Evolutionary conservation across 2,113 vertebrate species (phyloP).

Genomic region (Spilogale gracilis): DNA sequence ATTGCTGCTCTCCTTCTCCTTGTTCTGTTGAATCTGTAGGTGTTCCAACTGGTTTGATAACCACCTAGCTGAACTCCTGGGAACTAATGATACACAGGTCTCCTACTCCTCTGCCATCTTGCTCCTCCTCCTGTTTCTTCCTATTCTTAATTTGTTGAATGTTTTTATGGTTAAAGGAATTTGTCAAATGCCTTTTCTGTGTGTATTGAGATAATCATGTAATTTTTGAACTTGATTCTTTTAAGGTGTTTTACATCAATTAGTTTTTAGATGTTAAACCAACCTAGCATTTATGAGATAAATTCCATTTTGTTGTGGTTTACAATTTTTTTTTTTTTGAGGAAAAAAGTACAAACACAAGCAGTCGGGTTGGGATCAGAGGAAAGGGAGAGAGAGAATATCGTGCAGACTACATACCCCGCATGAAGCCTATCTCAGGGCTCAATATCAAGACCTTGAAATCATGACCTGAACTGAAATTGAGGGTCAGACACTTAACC

Average conservation of each 20-base stretch:
- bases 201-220: not conserved
- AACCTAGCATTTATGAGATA: not conserved
- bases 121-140: not conserved
- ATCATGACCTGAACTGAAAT: not conserved
- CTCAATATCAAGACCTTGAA: not conserved
- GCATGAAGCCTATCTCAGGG: not conserved
- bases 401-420: not conserved
- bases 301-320: not conserved
- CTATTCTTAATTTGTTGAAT: not conserved
- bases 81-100: too few species aligned
- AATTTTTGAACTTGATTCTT: not conserved
- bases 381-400: not conserved
- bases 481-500: not conserved
- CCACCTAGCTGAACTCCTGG: too few species aligned
- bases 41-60: too few species aligned
- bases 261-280: not conserved
- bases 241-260: not conserved
- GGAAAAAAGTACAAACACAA: not conserved
- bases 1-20: too few species aligned
- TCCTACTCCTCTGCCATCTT: too few species aligned
- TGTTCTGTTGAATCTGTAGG: too few species aligned
- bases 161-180: conserved; percentile 34
- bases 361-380: not conserved
- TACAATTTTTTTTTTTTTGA: not conserved
- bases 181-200: not conserved